These are phyloP conservation scores for Rhabdomys dilectus DNA, from an alignment of 2,113 vertebrate genomes.

Conservation along the genomic window DNA sequence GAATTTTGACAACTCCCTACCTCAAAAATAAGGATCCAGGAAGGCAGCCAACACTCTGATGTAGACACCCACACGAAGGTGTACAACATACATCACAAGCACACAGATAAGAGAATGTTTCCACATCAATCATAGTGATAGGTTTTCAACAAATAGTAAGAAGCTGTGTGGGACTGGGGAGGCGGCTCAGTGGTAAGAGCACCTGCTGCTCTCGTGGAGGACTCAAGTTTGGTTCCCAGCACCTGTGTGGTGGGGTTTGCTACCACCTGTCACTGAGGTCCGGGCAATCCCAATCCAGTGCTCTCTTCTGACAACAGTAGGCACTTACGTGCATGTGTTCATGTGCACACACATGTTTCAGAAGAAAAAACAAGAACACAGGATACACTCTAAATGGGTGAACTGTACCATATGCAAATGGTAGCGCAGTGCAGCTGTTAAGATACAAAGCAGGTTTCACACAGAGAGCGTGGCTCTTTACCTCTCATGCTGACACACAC, in stretches of 20 bases:
- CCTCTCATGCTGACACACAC: conserved; percentile 96
- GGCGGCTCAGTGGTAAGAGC: not conserved
- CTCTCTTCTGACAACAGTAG: not conserved
- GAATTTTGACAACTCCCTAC: not conserved
- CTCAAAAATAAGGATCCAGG: not conserved
- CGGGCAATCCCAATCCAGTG: not conserved
- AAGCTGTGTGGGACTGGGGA: not conserved
- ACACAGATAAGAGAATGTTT: not conserved
- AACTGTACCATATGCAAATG: not conserved
- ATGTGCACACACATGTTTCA: not conserved
- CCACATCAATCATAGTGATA: not conserved
- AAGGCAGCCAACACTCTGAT: not conserved
- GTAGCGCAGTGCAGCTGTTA: not conserved
- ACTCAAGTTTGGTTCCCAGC: not conserved
- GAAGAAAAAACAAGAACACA: not conserved
- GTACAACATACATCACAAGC: not conserved
- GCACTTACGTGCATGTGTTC: not conserved
- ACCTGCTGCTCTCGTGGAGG: not conserved
- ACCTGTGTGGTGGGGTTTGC: not conserved
- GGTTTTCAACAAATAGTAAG: not conserved
- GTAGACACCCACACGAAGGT: not conserved
- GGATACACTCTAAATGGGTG: not conserved
- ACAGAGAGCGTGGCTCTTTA: conserved; percentile 73
- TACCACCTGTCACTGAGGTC: not conserved
- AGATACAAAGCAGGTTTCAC: not conserved